Evolutionary conservation across 2,113 vertebrate genomes (phyloP), one percentile per base, ranked within the genome.

Genomic region (Heteronetta atricapilla): DNA sequence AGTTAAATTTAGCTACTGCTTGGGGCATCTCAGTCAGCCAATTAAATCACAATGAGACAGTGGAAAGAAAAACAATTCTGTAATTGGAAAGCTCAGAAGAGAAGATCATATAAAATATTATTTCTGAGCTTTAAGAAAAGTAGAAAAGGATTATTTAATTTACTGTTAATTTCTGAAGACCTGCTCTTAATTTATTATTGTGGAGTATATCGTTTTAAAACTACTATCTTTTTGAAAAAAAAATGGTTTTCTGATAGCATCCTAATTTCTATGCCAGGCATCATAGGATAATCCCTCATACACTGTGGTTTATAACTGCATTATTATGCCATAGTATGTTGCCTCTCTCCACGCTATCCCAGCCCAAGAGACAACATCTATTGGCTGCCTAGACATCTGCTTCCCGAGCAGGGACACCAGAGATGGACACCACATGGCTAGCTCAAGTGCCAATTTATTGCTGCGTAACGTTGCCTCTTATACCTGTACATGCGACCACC

Each of bases 71-170:
- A 78, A 12, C 1, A 3, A 2, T 3, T 67, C 21, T 72, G 40
- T 42, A 38, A 63, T 3, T 28, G 48, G 7, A 66, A 83, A 18
- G 8, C 8, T 62, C 10, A 50, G 52, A 76, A 82, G 8, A 19
- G 26, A 17, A 62, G 13, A 13, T 53, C 12, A 48, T 12, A 2
- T 40, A 28, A 53, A 70, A 3, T 40, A 42, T 72, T 29, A 29
- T 22, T 14, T 42, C 8, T n/a, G 25, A 62, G 21, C 20, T 46
- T 48, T 16, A 50, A 56, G 33, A 64, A 75, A 66, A 12, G 1
- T 0, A 3, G 20, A 56, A n/a, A 2, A 40, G 2, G 5, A 48
- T 13, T 9, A 42, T 44, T 74, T 42, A 1, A 28, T 73, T 44
- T 25, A 4, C 21, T 50, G 48, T 50, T 50, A 50, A 50, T 50